Evolutionary conservation across 2,797 vertebrate genomes (phyloP).

Genomic region (Bufotes viridis): DNA sequence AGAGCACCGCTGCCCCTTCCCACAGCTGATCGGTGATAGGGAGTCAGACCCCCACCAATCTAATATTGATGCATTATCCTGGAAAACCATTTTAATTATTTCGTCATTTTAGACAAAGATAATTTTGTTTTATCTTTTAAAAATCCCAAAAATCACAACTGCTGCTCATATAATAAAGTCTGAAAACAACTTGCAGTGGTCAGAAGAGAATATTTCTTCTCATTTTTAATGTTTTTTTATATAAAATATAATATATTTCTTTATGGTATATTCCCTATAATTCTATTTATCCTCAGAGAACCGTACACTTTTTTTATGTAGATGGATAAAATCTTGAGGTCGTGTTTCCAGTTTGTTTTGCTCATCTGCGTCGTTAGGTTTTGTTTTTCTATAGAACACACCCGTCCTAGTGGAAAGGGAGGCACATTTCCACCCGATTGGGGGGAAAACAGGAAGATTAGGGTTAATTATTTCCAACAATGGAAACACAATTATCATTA

Average conservation of each 20-base stretch:
- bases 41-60: too few relatives aligned
- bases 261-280: neutral
- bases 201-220: neutral
- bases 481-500: slow-evolving; percentile 5
- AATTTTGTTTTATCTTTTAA: too few relatives aligned
- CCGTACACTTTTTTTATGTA: neutral
- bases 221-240: too few relatives aligned
- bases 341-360: neutral
- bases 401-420: neutral
- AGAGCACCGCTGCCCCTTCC: too few relatives aligned
- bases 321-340: neutral
- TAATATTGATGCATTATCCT: too few relatives aligned
- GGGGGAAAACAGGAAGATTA: slow-evolving; percentile 8
- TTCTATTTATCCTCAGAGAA: neutral
- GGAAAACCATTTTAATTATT: too few relatives aligned
- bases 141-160: too few relatives aligned
- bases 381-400: slow-evolving; percentile 26
- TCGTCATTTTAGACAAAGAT: too few relatives aligned
- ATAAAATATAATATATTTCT: too few relatives aligned
- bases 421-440: slow-evolving; percentile 12
- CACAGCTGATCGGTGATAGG: too few relatives aligned
- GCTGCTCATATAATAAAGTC: too few relatives aligned
- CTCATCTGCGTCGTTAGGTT: neutral
- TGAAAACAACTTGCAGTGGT: neutral
- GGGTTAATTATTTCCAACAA: slow-evolving; percentile 2